Evolutionary conservation across 1,140 invertebrate species (phyloP).

Genomic region (Pseudomyrmex sp.): DNA sequence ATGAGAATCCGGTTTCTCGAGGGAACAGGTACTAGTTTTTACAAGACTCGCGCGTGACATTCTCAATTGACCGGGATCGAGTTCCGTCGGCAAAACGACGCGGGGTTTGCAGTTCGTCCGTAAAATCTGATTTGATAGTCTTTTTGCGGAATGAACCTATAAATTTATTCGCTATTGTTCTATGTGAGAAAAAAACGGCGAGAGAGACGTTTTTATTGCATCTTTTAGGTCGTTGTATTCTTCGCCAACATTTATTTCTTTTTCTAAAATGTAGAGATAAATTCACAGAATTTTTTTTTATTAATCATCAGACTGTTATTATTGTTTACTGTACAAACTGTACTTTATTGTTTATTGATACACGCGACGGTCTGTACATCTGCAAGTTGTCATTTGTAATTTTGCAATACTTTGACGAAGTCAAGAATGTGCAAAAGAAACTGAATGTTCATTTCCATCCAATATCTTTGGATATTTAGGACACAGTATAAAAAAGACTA

Average conservation of each 20-base stretch:
- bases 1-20: slow-evolving; percentile 46
- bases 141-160: slow-evolving; percentile 9
- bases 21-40: slow-evolving; percentile 49
- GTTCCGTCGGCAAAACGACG: slow-evolving; percentile 1
- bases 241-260: neutral
- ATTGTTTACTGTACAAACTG: no score
- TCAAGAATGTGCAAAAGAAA: no score
- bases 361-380: no score
- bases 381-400: no score
- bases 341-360: no score
- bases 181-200: slow-evolving; percentile 19
- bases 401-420: no score
- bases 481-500: no score
- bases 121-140: slow-evolving; percentile 1
- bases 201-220: neutral
- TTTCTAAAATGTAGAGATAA: neutral
- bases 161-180: slow-evolving; percentile 49
- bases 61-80: slow-evolving; percentile 22
- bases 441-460: no score
- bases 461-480: no score
- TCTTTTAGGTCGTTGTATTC: neutral
- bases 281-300: neutral
- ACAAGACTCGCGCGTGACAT: slow-evolving; percentile 27
- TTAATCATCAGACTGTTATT: no score
- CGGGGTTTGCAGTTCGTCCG: neutral